Base-by-base conservation (phyloP, 2,113 vertebrate species). In the Urocynchramus pylzowi region DNA sequence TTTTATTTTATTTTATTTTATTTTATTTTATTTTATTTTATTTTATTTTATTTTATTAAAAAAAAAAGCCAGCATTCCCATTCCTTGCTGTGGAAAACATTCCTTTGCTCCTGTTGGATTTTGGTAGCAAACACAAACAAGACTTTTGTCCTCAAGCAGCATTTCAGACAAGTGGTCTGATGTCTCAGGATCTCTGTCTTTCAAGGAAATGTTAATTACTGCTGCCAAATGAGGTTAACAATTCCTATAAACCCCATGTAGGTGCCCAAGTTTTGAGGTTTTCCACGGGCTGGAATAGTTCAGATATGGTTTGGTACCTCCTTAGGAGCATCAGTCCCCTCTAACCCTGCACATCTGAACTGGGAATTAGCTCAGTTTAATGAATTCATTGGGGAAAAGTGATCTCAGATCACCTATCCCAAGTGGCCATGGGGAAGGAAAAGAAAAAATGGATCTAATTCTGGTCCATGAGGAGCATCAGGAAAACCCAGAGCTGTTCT, bases 181-280 rank as follows among this genome's bases (percentile, higher is more conserved):
- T 75, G 67, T 76, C 90, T 80, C 30, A 42, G 54, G 45, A 64
- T 70, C 69, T 52, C 63, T 59, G 61, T 83, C 77, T 76, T 91
- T 92, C 33, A 57, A 96, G 84, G 89, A 96, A 89, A 45, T 84
- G 35, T 60, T 93, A 79, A 93, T 91, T 90, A 16, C n/a, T 78
- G 71, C 59, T 88, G 45, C 52, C 73, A 84, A 53, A 83, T 52
- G 59, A 81, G 50, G 63, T 88, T 54, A 81, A 90, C 15, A 28
- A 10, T 16, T 88, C 75, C 79, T 70, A 24, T 53, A 63, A 91
- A 59, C 6, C 18, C 3, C 2, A 26, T 0, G 1, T 9, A 77
- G 9, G 11, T 75, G 68, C 64, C 39, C 61, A 64, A 26, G 19
- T 15, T 79, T 4, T 28, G 49, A 68, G 52, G 10, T 60, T 96